Percentiles rank a stretch among this genome's conserved stretches.
phyloP scores from a whole-genome alignment of 64 coral and sea anemone genomes.

The Hydrozoanthus tunicans region DNA sequence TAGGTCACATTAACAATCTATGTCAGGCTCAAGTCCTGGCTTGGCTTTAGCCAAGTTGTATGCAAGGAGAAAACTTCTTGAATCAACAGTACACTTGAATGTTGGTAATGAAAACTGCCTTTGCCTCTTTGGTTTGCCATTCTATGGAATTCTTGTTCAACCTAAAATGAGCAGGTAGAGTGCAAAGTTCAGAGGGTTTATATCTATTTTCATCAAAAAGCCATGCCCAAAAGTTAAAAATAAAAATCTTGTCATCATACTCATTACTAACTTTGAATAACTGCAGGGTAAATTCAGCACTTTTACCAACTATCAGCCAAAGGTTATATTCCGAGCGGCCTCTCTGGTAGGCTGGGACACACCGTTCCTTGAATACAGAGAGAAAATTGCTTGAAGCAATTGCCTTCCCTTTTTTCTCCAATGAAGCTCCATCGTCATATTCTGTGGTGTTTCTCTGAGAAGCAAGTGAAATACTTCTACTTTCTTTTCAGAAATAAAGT shows the following conservation, averaged over 20 bases:
- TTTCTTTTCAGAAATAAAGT: conserved; percentile 56
- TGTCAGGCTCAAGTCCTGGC: conserved; percentile 20
- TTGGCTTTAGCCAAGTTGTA: conserved; percentile 10
- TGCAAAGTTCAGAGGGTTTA: neutral
- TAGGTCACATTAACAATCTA: conserved; percentile 7
- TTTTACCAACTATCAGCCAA: conserved; percentile 31
- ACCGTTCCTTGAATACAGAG: conserved; percentile 51
- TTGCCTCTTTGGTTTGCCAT: conserved; percentile 42
- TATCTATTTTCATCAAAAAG: neutral
- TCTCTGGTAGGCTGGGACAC: conserved; percentile 29
- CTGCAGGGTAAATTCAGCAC: conserved; percentile 35
- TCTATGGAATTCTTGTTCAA: neutral
- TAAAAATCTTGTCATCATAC: neutral
- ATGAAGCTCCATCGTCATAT: conserved; percentile 34
- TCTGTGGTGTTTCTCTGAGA: conserved; percentile 42
- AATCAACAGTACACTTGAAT: conserved; percentile 27
- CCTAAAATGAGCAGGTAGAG: neutral
- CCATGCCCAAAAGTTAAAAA: neutral
- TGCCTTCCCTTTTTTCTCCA: conserved; percentile 37
- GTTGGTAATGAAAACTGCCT: neutral
- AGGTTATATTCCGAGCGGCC: conserved; percentile 30
- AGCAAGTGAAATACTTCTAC: conserved; percentile 52
- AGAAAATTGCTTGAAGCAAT: conserved; percentile 44
- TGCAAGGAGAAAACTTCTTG: conserved; percentile 1
- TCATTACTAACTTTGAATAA: conserved; percentile 21